Base-by-base conservation (phyloP, 35 echinoderm and acorn worm species). In the Anneissia japonica region DNA sequence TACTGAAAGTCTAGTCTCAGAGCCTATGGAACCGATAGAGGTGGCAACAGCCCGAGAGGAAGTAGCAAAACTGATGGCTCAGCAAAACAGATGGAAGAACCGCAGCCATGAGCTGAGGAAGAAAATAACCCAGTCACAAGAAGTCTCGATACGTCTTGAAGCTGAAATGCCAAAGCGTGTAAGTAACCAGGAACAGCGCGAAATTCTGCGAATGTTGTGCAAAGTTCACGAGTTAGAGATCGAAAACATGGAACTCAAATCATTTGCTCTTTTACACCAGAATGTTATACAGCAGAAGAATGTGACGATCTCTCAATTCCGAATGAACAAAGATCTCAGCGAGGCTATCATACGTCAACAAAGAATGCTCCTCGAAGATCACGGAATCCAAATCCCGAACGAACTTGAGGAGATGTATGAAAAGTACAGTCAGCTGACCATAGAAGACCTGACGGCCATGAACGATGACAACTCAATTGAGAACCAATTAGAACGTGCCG, bases 161-260 rank as follows among this genome's bases (percentile, higher is more conserved):
- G 51, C 51, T 64, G 51, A 64, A 23, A 64, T 99, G 9, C 96
- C 96, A 31, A 93, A 89, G 46, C 94, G 94, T 45, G 91, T 93
- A 19, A 99, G 89, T 74, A 99, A 83, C 74, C 92, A 94, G 45
- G 96, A 99, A 81, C 96, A 99, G 72, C 82, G 92, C 40, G 96
- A 99, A 64, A 88, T 99, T 16, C 84, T 99, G 46, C 91, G 80
- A 31, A 93, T 99, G 89, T 84, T 99, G 37, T 99, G 96, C 39
- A 99, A 93, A 80, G 96, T 99, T 4, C 96, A 99, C 84, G 96
- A 97, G 74, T 43, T 99, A 34, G 96, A 99, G 76, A 88, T 99
- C 81, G 96, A 99, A 78, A 99, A 92, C 91, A 94, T 39, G n/a
- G 79, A 81, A 39, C 23, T 81, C 35, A 36, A 81, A 39, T 37